Base-by-base conservation (phyloP, 2,797 vertebrate genomes). In the Champsocephalus gunnari region DNA sequence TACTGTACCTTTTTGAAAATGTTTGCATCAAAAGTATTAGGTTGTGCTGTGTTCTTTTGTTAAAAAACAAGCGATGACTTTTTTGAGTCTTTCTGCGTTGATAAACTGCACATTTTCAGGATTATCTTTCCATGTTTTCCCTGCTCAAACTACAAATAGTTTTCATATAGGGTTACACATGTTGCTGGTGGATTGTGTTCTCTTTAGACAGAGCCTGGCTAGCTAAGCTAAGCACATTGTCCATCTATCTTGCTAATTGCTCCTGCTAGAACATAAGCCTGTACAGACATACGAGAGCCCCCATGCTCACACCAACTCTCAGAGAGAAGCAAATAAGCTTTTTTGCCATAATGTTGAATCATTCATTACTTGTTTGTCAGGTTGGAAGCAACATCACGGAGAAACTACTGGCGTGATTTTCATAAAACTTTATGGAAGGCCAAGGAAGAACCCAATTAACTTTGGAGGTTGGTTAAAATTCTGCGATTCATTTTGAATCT, bases 401-500 rank as follows among this genome's bases (percentile, higher is more conserved):
- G 8, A 38, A 38, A 38, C 34, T 7, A 9, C 34, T 38, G 34
- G 34, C 7, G 2, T 9, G 34, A 38, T 9, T 38, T 38, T 38
- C 34, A 38, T 38, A 38, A 38, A 9, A 9, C 34, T 38, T 38
- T 38, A 9, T 38, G 34, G 34, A 38, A 38, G 34, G 34, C 7
- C 34, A 38, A 38, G 8, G 8, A 38, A 38, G 34, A 38, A 38
- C 34, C 34, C 34, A 38, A 38, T 38, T 38, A 9, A 38, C 6
- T 38, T 6, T 38, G 7, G 1, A 34, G 34, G 34, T 34, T 34
- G 34, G 34, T 38, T 38, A 38, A 38, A 38, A 41, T 59, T 80
- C 5, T 9, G 8, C 55, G 49, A 62, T 13, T 9, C 14, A 55
- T 70, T 69, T 82, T 72, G 72, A 63, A 16, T 47, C 12, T 38